Conservation (phyloP, 37 sponge, comb jelly and placozoan genomes). For the Aplysina aerophoba region DNA sequence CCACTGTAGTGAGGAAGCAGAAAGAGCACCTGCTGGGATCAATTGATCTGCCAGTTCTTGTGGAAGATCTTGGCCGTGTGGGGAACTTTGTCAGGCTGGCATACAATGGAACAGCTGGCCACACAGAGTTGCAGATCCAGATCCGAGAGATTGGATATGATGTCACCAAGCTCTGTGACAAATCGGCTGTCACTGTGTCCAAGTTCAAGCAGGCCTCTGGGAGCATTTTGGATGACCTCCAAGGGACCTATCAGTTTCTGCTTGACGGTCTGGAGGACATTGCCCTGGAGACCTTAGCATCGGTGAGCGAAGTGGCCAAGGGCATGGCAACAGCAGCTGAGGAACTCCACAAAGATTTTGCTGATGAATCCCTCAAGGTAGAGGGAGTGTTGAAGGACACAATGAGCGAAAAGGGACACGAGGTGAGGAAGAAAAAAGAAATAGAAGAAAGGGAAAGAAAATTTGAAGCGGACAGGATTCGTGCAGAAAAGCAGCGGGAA, state of each 20-base stretch:
- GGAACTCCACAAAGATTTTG: conserved; percentile 50
- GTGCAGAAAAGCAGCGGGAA: not conserved
- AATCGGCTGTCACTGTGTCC: conserved; percentile 55
- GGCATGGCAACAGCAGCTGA: conserved; percentile 55
- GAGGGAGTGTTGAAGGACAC: conserved; percentile 14
- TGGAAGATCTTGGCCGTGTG: not conserved
- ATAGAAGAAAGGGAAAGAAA: conserved; percentile 10
- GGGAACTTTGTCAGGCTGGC: not conserved
- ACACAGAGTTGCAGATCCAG: conserved; percentile 51
- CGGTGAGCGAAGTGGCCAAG: conserved; percentile 47
- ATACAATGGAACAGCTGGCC: not conserved
- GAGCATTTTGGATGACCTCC: conserved; percentile 46
- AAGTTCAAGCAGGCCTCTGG: conserved; percentile 51
- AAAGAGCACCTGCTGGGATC: not conserved
- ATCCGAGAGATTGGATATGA: conserved; percentile 58
- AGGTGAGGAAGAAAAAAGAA: not conserved
- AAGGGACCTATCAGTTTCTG: conserved; percentile 56
- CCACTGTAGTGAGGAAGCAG: not conserved
- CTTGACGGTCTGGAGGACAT: conserved; percentile 55
- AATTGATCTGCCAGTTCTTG: not conserved
- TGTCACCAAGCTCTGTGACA: conserved; percentile 70
- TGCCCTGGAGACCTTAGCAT: conserved; percentile 53
- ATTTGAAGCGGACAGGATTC: conserved; percentile 17
- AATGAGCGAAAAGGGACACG: not conserved
- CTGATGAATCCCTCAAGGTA: conserved; percentile 38